Evolutionary conservation across 2,113 vertebrate genomes (phyloP).

Genomic region (Fulica atra): DNA sequence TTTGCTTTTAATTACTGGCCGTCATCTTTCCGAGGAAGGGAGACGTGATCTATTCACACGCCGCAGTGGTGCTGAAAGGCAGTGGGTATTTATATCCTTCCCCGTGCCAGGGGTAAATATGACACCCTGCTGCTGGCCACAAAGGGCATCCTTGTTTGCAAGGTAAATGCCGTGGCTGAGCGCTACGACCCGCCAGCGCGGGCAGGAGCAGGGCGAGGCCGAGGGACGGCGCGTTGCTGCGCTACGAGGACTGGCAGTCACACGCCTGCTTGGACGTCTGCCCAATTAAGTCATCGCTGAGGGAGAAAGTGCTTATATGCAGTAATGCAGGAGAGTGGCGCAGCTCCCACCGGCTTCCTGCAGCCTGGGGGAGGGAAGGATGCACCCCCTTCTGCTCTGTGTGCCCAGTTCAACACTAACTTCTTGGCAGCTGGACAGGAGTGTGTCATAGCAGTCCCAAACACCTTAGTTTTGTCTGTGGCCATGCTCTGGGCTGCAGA

Average conservation of each 20-base stretch:
- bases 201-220: not conserved
- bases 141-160: not conserved
- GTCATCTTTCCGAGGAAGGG: not conserved
- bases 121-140: constrained; percentile 26
- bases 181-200: not conserved
- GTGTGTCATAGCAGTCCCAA: rapidly evolving
- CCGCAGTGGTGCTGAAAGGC: rapidly evolving
- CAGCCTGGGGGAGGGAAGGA: not conserved
- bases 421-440: not conserved
- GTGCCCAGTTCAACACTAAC: rapidly evolving
- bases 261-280: not conserved
- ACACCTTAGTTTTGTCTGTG: rapidly evolving
- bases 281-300: not conserved
- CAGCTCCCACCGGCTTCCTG: not conserved
- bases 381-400: not conserved
- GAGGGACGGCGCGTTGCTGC: rapidly evolving
- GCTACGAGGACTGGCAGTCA: not conserved
- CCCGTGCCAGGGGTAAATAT: not conserved
- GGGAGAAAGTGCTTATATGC: not conserved
- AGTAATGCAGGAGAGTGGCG: not conserved
- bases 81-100: not conserved
- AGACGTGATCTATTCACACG: rapidly evolving
- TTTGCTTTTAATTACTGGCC: not conserved
- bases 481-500: not conserved
- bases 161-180: not conserved